Evolutionary conservation across 2,888 invertebrate genomes (phyloP).

Genomic region (Amiota mariae): DNA sequence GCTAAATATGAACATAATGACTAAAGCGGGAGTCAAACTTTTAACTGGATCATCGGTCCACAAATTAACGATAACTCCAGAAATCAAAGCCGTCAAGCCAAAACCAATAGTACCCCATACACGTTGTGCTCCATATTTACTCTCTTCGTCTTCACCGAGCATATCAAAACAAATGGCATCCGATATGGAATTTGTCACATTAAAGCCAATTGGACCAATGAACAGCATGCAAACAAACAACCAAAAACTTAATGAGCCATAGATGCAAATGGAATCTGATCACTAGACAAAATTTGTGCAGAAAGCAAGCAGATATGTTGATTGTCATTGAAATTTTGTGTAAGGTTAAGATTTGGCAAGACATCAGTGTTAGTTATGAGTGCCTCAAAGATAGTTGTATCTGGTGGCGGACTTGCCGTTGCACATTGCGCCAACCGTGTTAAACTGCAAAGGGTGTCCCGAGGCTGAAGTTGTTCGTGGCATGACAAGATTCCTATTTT

Average conservation of each 20-base stretch:
- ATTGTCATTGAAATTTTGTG: slow-evolving; percentile 32
- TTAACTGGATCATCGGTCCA: slow-evolving; percentile 77
- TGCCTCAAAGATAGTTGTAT: slow-evolving; percentile 39
- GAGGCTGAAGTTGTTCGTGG: slow-evolving; percentile 45
- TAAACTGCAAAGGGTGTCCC: background rate
- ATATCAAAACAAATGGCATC: slow-evolving; percentile 94
- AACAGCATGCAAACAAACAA: slow-evolving; percentile 82
- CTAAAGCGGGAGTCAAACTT: slow-evolving; percentile 82
- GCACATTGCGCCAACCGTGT: slow-evolving; percentile 46
- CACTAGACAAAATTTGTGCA: background rate
- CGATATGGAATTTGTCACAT: slow-evolving; percentile 88
- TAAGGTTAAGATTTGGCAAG: slow-evolving; percentile 18
- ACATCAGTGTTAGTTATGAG: slow-evolving; percentile 40
- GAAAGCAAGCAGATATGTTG: slow-evolving; percentile 39
- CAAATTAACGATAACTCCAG: slow-evolving; percentile 81
- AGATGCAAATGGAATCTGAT: slow-evolving; percentile 74
- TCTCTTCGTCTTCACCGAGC: slow-evolving; percentile 81
- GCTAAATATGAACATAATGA: slow-evolving; percentile 80
- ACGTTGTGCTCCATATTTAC: slow-evolving; percentile 84
- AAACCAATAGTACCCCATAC: slow-evolving; percentile 90
- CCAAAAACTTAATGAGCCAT: slow-evolving; percentile 81
- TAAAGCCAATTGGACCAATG: slow-evolving; percentile 85
- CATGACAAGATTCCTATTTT: slow-evolving; percentile 45
- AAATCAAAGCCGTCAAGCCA: slow-evolving; percentile 81
- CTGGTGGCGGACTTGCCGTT: slow-evolving; percentile 31